phyloP scores from a whole-genome alignment of 2,797 vertebrate species.

The Scarus forsteni region DNA sequence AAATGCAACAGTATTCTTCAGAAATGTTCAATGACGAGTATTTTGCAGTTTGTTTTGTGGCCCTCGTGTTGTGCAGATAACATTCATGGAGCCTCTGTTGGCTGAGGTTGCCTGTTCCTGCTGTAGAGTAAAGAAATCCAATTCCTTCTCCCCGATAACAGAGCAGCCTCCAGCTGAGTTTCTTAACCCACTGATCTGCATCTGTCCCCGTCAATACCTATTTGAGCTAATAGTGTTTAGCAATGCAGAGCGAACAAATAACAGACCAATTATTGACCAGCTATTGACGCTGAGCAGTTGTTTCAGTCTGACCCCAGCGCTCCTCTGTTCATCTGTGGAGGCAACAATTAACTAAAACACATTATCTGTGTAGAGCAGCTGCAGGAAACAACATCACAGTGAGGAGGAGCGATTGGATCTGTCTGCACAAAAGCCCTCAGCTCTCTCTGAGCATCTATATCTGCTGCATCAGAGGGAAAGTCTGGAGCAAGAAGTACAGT shows the following conservation, averaged over 20 bases:
- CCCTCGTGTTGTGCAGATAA: too few relatives aligned
- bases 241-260: conserved; percentile 4
- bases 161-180: neutral
- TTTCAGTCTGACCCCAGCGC: neutral
- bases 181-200: conserved; percentile 2
- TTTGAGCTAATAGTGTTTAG: conserved; percentile 20
- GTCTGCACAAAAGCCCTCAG: conserved; percentile 7
- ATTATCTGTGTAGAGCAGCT: neutral
- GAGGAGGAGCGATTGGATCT: conserved; percentile 14
- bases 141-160: too few relatives aligned
- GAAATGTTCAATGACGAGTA: too few relatives aligned
- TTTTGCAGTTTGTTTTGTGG: too few relatives aligned
- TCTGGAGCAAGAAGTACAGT: conserved; percentile 6
- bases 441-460: neutral
- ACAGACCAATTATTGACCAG: conserved; percentile 8
- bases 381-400: neutral
- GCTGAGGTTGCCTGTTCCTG: too few relatives aligned
- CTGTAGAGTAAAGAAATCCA: too few relatives aligned
- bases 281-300: neutral
- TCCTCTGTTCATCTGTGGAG: neutral
- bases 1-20: too few relatives aligned
- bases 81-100: too few relatives aligned
- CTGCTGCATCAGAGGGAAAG: conserved; percentile 1
- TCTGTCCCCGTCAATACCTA: conserved; percentile 19
- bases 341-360: conserved; percentile 3